Evolutionary conservation across 2,888 invertebrate genomes (phyloP), one percentile per base, ranked within the genome.

Genomic region (Myopa testacea): DNA sequence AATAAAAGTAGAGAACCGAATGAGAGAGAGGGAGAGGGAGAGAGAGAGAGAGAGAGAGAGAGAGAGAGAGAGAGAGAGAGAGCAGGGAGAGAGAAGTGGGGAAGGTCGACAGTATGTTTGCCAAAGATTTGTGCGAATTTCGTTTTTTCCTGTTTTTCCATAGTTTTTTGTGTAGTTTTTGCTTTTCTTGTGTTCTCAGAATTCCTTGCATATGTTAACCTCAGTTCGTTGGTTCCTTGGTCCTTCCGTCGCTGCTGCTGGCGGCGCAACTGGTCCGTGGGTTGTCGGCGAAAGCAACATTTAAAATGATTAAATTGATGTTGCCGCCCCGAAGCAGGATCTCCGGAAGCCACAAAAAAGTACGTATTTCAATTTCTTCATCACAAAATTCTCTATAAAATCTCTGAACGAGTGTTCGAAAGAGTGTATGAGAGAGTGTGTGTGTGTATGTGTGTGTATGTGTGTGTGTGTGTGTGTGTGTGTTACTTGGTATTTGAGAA

Each of bases 401-500:
- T 45, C 45, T 10, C 45, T 6, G 45, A 10, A 45, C 1, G 10
- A 45, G 45, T 45, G 62, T 62, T 3, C n/a, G 26, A n/a, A 7
- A 8, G 60, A 8, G 45, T 45, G 45, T 26, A 19, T 10, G 45
- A 8, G 60, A 8, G 45, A 2, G 45, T 26, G 45, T 10, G 45
- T 72, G 16, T 60, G 62, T 62, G 10, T 62, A 5, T 62, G 10
- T 60, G 60, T 60, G 1, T 3, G 4, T 45, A 3, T 63, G 37
- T 63, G 14, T 7, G 4, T 63, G 3, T 26, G 45, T 10, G 45
- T 72, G 7, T 60, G 58, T 72, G 40, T 60, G 40, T 71, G 34
- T 58, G 63, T 14, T 38, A 37, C 34, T 37, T 37, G 37, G 79
- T 79, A 80, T 80, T 81, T 81, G 81, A 74, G 80, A 80, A 81